Conservation (phyloP, 2,797 vertebrate species). For the Tiaroga cobitis region DNA sequence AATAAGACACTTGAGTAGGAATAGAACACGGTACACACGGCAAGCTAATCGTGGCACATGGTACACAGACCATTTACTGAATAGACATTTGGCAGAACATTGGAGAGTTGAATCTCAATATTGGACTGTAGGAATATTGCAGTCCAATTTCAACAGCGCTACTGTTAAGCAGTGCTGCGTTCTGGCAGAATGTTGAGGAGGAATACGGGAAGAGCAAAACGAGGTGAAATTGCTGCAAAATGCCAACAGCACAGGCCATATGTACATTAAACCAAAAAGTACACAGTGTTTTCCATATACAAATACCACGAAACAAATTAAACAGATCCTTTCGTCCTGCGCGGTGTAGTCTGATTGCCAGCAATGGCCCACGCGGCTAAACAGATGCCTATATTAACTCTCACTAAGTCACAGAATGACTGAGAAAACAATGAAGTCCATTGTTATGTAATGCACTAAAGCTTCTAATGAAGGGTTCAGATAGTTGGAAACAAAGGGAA, state of each 20-base stretch:
- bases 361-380: slow-evolving; percentile 19
- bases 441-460: slow-evolving; percentile 19
- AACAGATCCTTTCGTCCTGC: not conserved
- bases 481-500: slow-evolving; percentile 32
- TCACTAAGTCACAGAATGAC: slow-evolving; percentile 30
- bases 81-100: slow-evolving; percentile 28
- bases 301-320: slow-evolving; percentile 30
- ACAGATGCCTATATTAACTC: slow-evolving; percentile 29
- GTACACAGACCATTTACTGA: slow-evolving; percentile 35
- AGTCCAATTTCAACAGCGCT: slow-evolving; percentile 21
- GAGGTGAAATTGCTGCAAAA: slow-evolving; percentile 3
- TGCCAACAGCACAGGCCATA: not conserved
- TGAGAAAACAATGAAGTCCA: slow-evolving; percentile 26
- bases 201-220: slow-evolving; percentile 22
- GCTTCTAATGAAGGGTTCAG: slow-evolving; percentile 21
- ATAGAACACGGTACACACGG: not conserved
- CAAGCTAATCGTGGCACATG: slow-evolving; percentile 32
- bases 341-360: not conserved
- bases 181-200: slow-evolving; percentile 21
- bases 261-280: slow-evolving; percentile 36
- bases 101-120: slow-evolving; percentile 21
- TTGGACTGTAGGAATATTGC: slow-evolving; percentile 24
- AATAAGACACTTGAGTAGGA: not conserved
- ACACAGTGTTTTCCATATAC: slow-evolving; percentile 22
- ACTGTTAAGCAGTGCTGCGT: slow-evolving; percentile 9